These are phyloP conservation scores for Sylvicapra grimmia DNA, from an alignment of 2,113 vertebrate species.

Conservation along the genomic window DNA sequence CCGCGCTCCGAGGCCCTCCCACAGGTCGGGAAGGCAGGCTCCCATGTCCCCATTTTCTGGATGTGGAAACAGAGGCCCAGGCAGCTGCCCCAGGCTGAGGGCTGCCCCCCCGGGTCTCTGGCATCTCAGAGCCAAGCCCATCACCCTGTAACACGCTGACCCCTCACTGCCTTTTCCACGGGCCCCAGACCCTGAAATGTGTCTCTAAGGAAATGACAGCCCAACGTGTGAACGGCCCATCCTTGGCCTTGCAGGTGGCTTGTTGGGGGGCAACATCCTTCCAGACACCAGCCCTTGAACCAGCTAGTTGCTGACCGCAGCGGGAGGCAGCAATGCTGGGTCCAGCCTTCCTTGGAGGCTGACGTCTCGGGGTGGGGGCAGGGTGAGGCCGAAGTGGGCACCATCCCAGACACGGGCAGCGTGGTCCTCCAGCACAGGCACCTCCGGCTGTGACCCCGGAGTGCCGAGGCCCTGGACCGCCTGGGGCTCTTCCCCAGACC, in stretches of 20 bases:
- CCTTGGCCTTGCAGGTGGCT: background rate
- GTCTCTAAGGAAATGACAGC: background rate
- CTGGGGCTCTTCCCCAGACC: background rate
- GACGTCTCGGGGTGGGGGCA: accelerated
- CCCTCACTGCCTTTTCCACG: background rate
- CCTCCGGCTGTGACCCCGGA: background rate
- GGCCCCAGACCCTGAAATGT: background rate
- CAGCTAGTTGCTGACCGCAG: background rate
- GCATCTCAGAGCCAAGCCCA: background rate
- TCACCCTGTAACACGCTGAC: background rate
- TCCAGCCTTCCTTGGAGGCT: background rate
- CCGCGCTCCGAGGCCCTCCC: background rate
- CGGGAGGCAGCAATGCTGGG: accelerated
- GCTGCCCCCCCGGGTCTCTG: background rate
- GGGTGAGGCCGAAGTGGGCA: too few relatives aligned
- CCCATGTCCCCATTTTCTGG: accelerated
- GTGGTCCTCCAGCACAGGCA: accelerated
- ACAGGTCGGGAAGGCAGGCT: accelerated
- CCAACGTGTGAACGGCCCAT: accelerated
- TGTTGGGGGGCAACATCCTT: accelerated
- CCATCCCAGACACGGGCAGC: background rate
- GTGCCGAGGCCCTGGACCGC: background rate
- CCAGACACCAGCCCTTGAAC: background rate
- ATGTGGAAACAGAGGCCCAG: background rate
- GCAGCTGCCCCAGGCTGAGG: too few relatives aligned